Conservation (phyloP, 2,113 vertebrate species). For the Melanostigma gelatinosum region DNA sequence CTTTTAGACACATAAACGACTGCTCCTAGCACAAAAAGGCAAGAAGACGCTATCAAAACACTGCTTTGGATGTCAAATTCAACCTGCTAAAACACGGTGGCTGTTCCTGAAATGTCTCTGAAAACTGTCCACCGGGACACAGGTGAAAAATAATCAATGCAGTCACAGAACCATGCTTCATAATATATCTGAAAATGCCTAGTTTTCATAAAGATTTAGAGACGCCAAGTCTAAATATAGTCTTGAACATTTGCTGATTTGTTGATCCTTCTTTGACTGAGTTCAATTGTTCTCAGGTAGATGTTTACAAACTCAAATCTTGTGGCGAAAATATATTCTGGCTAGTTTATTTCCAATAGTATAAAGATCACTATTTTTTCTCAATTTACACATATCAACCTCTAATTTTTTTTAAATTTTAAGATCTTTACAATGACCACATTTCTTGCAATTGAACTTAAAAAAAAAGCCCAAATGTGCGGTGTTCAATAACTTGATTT, state of each 20-base stretch:
- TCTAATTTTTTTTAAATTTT: not conserved
- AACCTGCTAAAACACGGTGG: not conserved
- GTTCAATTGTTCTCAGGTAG: not conserved
- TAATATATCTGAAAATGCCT: not conserved
- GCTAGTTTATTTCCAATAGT: not conserved
- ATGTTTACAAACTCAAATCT: not conserved
- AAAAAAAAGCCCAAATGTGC: conserved; percentile 13
- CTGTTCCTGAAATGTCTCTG: not conserved
- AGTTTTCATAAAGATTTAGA: not conserved
- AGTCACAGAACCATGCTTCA: not conserved
- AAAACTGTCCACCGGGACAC: not conserved
- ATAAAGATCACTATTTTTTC: not conserved
- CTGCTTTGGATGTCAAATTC: not conserved
- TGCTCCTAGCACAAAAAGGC: not conserved
- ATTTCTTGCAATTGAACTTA: conserved; percentile 15
- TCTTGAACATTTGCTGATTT: not conserved
- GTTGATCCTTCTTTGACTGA: not conserved
- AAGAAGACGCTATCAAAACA: conserved; percentile 1
- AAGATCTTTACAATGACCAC: not conserved
- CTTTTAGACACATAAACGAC: not conserved
- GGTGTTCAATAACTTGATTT: conserved; percentile 41
- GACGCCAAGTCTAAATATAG: not conserved
- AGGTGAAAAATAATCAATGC: not conserved
- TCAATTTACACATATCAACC: not conserved
- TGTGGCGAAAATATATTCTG: not conserved